Percentiles rank a stretch among this genome's conserved stretches.
These are phyloP conservation scores for Dromaius novaehollandiae DNA, from an alignment of 2,113 vertebrate genomes.

Conservation along the genomic window DNA sequence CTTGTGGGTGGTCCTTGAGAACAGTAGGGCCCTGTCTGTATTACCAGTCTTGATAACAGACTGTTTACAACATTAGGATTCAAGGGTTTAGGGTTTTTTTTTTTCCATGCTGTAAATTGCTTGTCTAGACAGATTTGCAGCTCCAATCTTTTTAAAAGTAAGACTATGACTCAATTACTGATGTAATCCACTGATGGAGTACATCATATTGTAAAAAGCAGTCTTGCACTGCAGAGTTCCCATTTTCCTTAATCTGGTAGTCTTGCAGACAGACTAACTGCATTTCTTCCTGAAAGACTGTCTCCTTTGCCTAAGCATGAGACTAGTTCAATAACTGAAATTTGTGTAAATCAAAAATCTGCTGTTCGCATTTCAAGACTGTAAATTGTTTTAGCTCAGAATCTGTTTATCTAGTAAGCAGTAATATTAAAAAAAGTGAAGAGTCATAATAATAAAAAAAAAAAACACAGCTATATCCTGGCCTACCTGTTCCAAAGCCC, in stretches of 20 bases:
- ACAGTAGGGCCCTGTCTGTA: slow-evolving; percentile 8
- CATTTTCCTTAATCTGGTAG: background rate
- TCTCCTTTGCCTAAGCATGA: background rate
- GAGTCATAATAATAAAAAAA: background rate
- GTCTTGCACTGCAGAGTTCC: background rate
- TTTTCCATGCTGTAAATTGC: background rate
- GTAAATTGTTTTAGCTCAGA: background rate
- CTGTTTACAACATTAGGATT: slow-evolving; percentile 37
- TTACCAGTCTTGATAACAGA: slow-evolving; percentile 41
- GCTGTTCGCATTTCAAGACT: background rate
- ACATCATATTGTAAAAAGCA: background rate
- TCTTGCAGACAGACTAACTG: background rate
- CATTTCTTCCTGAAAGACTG: background rate
- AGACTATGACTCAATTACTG: background rate
- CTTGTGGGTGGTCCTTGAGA: slow-evolving; percentile 44
- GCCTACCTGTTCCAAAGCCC: background rate
- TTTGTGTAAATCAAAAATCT: background rate
- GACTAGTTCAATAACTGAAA: background rate
- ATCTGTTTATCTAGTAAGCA: background rate
- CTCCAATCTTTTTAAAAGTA: background rate
- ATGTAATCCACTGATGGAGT: background rate
- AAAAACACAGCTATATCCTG: background rate
- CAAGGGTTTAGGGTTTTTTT: background rate
- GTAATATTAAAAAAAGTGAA: background rate
- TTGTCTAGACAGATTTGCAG: slow-evolving; percentile 48